Base-by-base conservation (phyloP, 2,888 invertebrate genomes). In the Drosophila sordidula region DNA sequence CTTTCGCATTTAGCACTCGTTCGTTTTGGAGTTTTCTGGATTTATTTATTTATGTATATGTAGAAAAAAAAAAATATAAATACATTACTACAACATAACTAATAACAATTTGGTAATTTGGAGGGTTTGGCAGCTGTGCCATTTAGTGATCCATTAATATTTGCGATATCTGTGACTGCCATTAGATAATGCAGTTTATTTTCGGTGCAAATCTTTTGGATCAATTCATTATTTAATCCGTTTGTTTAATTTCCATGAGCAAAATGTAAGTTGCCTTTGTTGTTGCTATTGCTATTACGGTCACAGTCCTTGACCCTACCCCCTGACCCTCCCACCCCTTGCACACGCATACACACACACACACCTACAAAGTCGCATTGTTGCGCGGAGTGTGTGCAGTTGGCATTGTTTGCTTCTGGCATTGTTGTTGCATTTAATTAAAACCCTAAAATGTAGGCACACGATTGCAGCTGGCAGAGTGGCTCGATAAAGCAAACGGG, bases 381-480 rank as follows among this genome's bases (percentile, higher is more conserved):
- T 54, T 34, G 42, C 34, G 14, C n/a, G 42, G 39, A 26, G 47
- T 73, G 67, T 74, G 61, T 69, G 61, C 62, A 62, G 68, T 56
- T 56, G 59, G 61, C 67, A 65, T 74, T 84, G 84, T 87, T 82
- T 77, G 81, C 81, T 52, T 45, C 63, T 55, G 66, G 58, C 51
- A 57, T 80, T 87, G 83, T 82, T 88, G 83, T 72, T 80, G 89
- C 75, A 89, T 89, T 89, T 87, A 84, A 84, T 84, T 89, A 84
- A 84, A 89, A 89, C 67, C 82, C 75, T 68, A 65, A 77, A 88
- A 80, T 86, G 70, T 75, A 82, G 82, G 79, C 79, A 61, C 75
- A 74, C 63, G 57, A 79, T 75, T 80, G 70, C 64, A 62, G 61
- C 61, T 59, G 78, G 36, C 47, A 51, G 56, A 69, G 64, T 59